These are phyloP conservation scores for Myotis lucifugus DNA, from an alignment of 2,113 vertebrate genomes.

Conservation along the genomic window DNA sequence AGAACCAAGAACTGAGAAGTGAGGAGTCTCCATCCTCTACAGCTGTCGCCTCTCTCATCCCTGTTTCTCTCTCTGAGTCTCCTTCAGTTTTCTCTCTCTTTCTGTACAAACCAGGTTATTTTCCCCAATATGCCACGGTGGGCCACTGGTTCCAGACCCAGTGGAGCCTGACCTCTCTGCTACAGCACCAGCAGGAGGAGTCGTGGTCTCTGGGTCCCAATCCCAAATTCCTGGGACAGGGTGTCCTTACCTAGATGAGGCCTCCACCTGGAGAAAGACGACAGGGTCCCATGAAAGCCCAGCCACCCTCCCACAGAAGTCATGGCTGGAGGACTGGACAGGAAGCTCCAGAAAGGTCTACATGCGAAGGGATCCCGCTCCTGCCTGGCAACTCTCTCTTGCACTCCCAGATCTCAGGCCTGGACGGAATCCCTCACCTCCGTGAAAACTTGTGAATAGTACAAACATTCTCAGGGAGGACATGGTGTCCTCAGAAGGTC, in stretches of 20 bases:
- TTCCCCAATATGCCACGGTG: neutral
- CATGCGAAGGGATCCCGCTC: neutral
- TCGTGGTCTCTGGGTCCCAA: neutral
- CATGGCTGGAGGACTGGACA: neutral
- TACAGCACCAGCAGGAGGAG: neutral
- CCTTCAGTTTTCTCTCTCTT: neutral
- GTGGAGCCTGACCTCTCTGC: neutral
- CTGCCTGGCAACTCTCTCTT: neutral
- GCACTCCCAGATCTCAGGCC: neutral
- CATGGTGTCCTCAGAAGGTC: neutral
- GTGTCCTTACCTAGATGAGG: neutral
- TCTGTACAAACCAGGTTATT: neutral
- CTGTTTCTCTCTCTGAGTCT: neutral
- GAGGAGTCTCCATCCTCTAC: neutral
- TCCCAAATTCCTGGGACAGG: neutral
- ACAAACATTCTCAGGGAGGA: neutral
- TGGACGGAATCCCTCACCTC: neutral
- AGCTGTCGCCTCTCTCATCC: neutral
- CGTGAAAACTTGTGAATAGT: neutral
- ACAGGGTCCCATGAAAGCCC: neutral
- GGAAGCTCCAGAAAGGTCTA: neutral
- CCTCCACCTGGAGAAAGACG: neutral
- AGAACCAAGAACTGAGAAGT: neutral
- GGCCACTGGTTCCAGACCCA: neutral
- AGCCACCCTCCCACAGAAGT: neutral